Evolutionary conservation across 2,888 invertebrate genomes (phyloP).

Genomic region (Rapana venosa): DNA sequence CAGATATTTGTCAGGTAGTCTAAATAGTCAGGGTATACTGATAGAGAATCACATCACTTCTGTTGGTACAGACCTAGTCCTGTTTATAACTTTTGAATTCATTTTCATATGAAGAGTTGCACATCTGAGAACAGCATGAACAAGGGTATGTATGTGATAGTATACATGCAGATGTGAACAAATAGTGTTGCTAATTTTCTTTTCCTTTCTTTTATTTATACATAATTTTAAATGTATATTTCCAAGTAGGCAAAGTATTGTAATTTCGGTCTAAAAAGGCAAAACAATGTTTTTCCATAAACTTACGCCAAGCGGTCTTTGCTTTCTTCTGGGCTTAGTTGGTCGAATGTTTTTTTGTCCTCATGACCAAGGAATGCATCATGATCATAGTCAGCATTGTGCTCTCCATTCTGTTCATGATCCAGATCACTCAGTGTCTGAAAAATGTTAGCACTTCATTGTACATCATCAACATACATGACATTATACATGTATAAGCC

Average conservation of each 20-base stretch:
- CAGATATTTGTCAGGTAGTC: no score
- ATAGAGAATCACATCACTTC: no score
- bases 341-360: constrained; percentile 92
- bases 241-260: not conserved
- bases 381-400: constrained; percentile 93
- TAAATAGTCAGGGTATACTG: no score
- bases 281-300: not conserved
- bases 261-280: not conserved
- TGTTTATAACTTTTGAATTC: no score
- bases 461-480: not conserved
- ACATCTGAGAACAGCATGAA: no score
- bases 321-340: constrained; percentile 96
- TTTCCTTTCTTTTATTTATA: no score
- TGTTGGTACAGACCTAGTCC: no score
- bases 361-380: constrained; percentile 98
- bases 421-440: constrained; percentile 86
- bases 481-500: not conserved
- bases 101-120: no score
- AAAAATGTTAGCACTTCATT: constrained; percentile 33
- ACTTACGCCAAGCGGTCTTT: constrained; percentile 85
- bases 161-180: no score
- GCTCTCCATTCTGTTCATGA: constrained; percentile 83
- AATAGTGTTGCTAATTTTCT: no score
- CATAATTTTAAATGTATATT: not conserved
- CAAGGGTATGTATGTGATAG: no score